Conservation (phyloP, 2,888 invertebrate genomes). For the Catocala nupta region DNA sequence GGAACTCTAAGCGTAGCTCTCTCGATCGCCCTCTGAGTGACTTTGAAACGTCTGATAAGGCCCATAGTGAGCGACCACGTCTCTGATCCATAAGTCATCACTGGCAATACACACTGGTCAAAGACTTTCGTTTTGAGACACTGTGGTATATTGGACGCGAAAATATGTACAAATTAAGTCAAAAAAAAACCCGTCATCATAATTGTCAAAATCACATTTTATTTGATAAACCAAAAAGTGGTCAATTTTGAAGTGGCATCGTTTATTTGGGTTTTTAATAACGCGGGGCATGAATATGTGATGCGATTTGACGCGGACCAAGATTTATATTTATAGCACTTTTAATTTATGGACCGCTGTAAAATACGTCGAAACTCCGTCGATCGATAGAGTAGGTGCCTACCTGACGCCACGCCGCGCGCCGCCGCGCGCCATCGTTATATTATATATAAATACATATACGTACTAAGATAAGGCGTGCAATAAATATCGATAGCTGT, state of each 20-base stretch:
- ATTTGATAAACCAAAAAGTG: constrained; percentile 43
- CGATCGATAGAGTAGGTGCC: constrained; percentile 62
- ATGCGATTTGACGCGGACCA: constrained; percentile 78
- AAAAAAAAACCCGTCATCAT: background rate
- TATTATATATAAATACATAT: constrained; percentile 29
- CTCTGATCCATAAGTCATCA: too few species aligned
- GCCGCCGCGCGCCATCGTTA: constrained; percentile 35
- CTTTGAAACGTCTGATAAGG: too few species aligned
- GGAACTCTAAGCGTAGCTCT: too few species aligned
- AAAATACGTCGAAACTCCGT: constrained; percentile 78
- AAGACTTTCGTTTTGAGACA: too few species aligned
- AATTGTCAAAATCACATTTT: constrained; percentile 27
- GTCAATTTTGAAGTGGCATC: constrained; percentile 60
- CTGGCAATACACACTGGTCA: too few species aligned
- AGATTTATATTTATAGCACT: constrained; percentile 83
- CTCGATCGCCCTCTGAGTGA: too few species aligned
- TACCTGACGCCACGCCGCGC: constrained; percentile 54
- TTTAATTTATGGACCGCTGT: constrained; percentile 79
- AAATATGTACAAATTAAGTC: background rate
- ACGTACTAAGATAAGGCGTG: background rate
- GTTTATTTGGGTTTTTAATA: constrained; percentile 72
- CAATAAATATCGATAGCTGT: background rate
- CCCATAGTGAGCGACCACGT: too few species aligned
- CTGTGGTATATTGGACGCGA: too few species aligned
- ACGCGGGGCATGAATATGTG: constrained; percentile 77